phyloP scores from a whole-genome alignment of 2,113 vertebrate species.

The Pluvialis apricaria region DNA sequence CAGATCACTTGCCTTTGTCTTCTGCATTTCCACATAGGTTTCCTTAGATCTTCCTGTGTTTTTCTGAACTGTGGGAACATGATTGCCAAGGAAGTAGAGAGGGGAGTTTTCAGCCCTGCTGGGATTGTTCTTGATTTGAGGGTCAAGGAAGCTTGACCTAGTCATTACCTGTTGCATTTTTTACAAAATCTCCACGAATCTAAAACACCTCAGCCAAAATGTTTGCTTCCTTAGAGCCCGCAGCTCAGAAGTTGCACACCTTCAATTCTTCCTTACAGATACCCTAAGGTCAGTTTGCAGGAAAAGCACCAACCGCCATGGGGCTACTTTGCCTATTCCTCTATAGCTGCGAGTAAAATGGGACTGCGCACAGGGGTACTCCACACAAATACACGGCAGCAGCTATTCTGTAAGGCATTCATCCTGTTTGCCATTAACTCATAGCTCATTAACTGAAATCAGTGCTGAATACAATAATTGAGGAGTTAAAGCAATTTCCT shows the following conservation, averaged over 20 bases:
- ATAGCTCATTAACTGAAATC: background rate
- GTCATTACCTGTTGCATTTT: slow-evolving; percentile 55
- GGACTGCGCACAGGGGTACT: background rate
- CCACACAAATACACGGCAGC: background rate
- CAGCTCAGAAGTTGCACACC: background rate
- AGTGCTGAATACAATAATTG: background rate
- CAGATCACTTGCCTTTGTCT: slow-evolving; percentile 61
- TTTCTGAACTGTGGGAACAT: slow-evolving; percentile 74
- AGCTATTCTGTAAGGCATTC: background rate
- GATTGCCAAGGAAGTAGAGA: slow-evolving; percentile 70
- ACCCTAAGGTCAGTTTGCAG: background rate
- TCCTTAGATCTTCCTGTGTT: slow-evolving; percentile 78
- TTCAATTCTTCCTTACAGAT: background rate
- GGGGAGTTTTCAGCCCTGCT: slow-evolving; percentile 57
- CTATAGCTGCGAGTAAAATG: background rate
- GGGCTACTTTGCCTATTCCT: background rate
- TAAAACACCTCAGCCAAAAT: background rate
- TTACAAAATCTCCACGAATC: background rate
- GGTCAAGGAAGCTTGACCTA: slow-evolving; percentile 71
- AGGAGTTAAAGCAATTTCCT: background rate
- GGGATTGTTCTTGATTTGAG: slow-evolving; percentile 73
- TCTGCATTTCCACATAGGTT: slow-evolving; percentile 69
- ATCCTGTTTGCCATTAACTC: background rate
- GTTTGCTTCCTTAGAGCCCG: slow-evolving; percentile 9
- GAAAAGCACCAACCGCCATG: background rate